phyloP scores from a whole-genome alignment of 2,797 vertebrate genomes.

The Galagoides demidoff region DNA sequence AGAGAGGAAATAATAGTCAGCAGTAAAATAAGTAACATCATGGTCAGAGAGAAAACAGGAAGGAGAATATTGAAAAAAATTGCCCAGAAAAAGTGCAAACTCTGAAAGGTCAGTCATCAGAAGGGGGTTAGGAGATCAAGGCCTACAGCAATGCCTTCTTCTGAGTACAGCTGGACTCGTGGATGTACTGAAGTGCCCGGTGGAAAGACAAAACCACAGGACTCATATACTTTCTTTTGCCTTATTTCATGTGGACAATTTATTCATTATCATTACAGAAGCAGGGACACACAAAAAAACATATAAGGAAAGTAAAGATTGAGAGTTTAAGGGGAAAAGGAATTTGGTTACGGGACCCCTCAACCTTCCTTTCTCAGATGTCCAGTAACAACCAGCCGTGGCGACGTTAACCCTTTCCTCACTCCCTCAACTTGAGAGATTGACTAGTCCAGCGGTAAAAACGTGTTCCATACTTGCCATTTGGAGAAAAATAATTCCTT shows the following conservation, averaged over 20 bases:
- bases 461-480: background rate
- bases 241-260: slow-evolving; percentile 7
- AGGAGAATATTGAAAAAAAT: slow-evolving; percentile 54
- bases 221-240: background rate
- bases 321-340: background rate
- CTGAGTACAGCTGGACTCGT: background rate
- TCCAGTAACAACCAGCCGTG: background rate
- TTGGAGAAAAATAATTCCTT: background rate
- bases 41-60: slow-evolving; percentile 74
- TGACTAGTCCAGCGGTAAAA: background rate
- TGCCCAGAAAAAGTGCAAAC: slow-evolving; percentile 54
- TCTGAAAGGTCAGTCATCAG: slow-evolving; percentile 33
- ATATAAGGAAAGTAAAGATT: background rate
- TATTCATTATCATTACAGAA: background rate
- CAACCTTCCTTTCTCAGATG: background rate
- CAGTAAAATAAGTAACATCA: slow-evolving; percentile 62
- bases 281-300: background rate
- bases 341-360: background rate
- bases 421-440: background rate
- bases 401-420: background rate
- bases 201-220: slow-evolving; percentile 2
- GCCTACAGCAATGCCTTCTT: background rate
- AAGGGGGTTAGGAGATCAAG: background rate
- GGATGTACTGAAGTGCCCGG: background rate
- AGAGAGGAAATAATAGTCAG: slow-evolving; percentile 68